Base-by-base conservation (phyloP, 2,888 invertebrate species). In the Rhagonycha fulva region DNA sequence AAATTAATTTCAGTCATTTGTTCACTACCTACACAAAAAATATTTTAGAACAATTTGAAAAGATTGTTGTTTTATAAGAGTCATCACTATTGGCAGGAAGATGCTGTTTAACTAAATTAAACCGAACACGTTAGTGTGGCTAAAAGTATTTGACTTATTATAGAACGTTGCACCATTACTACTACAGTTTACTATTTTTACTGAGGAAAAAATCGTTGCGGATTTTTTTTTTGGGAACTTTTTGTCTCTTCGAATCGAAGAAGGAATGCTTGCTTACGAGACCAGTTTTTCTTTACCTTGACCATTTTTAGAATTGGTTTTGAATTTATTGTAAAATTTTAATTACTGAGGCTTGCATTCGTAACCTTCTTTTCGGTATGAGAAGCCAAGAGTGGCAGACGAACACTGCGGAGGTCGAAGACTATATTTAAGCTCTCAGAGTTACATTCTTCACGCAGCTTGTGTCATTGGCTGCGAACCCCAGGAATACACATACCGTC, bases 371-470 rank as follows among this genome's bases (percentile, higher is more conserved):
- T 68, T 71, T 74, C 76, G 74, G 68, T 69, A 68, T 74, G 62
- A 77, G 74, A 74, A 75, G 62, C 80, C 75, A 80, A 78, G 78
- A 78, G 76, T 81, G 81, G 82, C 80, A 81, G 80, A 77, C 78
- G 79, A 78, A 79, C 80, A 75, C 80, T 76, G 80, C 83, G 84
- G 84, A 85, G 85, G 85, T 85, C 84, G 84, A 80, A 81, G 80
- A 83, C 83, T 80, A 85, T 85, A 84, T 84, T 85, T 85, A 85
- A 85, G 85, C 83, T 80, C 82, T 78, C 79, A 81, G 82, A 81
- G 81, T 81, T 83, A 82, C 83, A 84, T 84, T 84, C 84, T 84
- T 84, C 80, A 79, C 81, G 80, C 82, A 79, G 81, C 81, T 81
- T 82, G 82, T 83, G 82, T 82, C 83, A 82, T 82, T 83, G 83